Conservation (phyloP, 2,888 invertebrate species). For the Amphipyra tragopoginis region DNA sequence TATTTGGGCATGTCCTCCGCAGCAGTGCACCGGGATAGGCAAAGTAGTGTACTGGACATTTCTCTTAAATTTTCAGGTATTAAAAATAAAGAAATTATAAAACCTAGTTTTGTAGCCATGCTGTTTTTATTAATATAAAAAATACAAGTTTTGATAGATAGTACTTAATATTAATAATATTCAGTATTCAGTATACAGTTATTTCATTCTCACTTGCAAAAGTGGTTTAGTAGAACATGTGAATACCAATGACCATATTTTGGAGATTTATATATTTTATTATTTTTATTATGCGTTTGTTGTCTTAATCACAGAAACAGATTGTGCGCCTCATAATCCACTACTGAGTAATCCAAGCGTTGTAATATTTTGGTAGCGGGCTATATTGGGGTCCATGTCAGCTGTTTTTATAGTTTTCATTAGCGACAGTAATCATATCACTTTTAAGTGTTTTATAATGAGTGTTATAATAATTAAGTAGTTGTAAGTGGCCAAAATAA, state of each 20-base stretch:
- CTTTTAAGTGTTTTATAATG: too few species aligned
- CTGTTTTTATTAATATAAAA: constrained; percentile 36
- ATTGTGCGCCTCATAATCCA: not conserved
- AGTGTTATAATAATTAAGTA: not conserved
- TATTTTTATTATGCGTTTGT: not conserved
- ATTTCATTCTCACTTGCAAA: constrained; percentile 19
- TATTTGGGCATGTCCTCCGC: too few species aligned
- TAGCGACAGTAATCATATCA: too few species aligned
- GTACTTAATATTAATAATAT: too few species aligned
- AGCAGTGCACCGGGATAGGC: too few species aligned
- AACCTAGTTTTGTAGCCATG: not conserved
- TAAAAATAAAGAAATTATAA: constrained; percentile 19
- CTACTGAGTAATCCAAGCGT: not conserved
- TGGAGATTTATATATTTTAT: constrained; percentile 4
- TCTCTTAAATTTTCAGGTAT: too few species aligned
- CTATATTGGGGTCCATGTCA: too few species aligned
- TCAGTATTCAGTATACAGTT: constrained; percentile 21
- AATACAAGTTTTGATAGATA: constrained; percentile 1
- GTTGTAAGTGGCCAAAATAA: not conserved
- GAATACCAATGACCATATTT: constrained; percentile 53
- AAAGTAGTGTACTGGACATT: too few species aligned
- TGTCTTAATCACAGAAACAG: not conserved
- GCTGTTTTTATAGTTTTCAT: too few species aligned
- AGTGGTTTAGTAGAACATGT: constrained; percentile 33
- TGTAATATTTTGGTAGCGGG: not conserved